These are phyloP conservation scores for Panonychus citri DNA, from an alignment of 1,140 invertebrate species.

Conservation along the genomic window DNA sequence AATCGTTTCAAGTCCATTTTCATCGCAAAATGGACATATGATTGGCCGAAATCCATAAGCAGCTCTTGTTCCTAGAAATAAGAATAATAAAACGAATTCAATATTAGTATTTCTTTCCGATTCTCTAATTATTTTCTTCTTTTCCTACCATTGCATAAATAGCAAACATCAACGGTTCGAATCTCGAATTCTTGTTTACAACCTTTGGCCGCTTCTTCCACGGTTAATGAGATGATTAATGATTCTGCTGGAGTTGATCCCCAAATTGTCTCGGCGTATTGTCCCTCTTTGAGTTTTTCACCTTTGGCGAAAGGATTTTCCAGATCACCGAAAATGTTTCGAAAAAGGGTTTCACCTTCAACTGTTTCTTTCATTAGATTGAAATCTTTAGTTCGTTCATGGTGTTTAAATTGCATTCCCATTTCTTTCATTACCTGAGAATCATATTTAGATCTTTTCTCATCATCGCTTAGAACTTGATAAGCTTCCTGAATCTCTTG, in stretches of 20 bases:
- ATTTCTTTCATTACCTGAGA: conserved; percentile 59
- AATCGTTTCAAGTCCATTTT: conserved; percentile 88
- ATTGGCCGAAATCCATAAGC: conserved; percentile 66
- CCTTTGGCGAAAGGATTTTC: not conserved
- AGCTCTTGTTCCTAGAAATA: not conserved
- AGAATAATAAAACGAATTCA: not conserved
- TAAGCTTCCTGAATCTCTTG: conserved; percentile 95
- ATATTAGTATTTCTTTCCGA: not conserved
- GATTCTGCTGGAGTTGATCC: conserved; percentile 75
- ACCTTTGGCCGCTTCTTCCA: conserved; percentile 82
- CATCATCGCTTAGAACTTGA: conserved; percentile 81
- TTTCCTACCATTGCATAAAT: conserved; percentile 66
- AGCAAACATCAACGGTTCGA: conserved; percentile 77
- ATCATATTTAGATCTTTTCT: conserved; percentile 75
- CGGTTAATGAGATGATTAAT: conserved; percentile 66
- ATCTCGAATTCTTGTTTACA: conserved; percentile 77
- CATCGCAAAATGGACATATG: conserved; percentile 75
- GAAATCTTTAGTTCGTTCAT: conserved; percentile 19
- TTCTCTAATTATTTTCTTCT: no score
- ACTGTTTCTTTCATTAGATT: conserved; percentile 42
- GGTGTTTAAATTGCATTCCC: conserved; percentile 21
- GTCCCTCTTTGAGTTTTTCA: conserved; percentile 28
- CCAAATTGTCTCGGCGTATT: conserved; percentile 30
- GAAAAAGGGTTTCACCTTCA: conserved; percentile 85
- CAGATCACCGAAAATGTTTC: conserved; percentile 30